Conservation (phyloP, 2,113 vertebrate species). For the Salvelinus namaycush region DNA sequence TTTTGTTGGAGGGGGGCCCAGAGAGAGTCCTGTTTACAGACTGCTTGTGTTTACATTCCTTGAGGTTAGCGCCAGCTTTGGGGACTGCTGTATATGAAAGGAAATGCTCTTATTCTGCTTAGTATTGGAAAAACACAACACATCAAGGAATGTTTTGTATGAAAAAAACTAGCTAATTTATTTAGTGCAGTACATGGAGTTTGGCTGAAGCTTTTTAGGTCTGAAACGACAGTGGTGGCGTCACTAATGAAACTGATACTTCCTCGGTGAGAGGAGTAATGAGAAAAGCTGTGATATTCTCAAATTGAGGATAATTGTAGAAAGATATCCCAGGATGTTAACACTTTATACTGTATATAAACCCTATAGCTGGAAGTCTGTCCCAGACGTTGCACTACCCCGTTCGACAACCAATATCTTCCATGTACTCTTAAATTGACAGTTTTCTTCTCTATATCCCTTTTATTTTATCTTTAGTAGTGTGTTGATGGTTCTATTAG, state of each 20-base stretch:
- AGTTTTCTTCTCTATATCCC: no score
- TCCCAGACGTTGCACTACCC: not conserved
- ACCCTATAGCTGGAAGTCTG: not conserved
- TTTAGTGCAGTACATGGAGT: slow-evolving; percentile 57
- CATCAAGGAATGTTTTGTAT: slow-evolving; percentile 60
- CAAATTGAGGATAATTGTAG: not conserved
- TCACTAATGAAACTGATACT: slow-evolving; percentile 56
- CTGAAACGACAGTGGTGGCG: slow-evolving; percentile 48
- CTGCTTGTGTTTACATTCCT: slow-evolving; percentile 81
- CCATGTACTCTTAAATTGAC: no score
- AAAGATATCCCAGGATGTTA: not conserved
- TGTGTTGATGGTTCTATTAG: no score
- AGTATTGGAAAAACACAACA: slow-evolving; percentile 76
- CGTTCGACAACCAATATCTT: not conserved
- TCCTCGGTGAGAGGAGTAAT: slow-evolving; percentile 51
- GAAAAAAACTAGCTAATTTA: slow-evolving; percentile 67
- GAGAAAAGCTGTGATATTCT: slow-evolving; percentile 37
- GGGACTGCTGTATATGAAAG: slow-evolving; percentile 74
- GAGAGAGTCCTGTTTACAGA: slow-evolving; percentile 79
- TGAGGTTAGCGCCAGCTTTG: slow-evolving; percentile 72
- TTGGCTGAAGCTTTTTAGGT: slow-evolving; percentile 55
- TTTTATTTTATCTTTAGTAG: no score
- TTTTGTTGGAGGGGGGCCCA: slow-evolving; percentile 59
- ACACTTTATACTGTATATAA: not conserved
- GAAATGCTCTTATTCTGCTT: slow-evolving; percentile 76